Evolutionary conservation across 2,888 invertebrate species (phyloP), one percentile per base, ranked within the genome.

Genomic region (Poecilobothrus nobilitatus): DNA sequence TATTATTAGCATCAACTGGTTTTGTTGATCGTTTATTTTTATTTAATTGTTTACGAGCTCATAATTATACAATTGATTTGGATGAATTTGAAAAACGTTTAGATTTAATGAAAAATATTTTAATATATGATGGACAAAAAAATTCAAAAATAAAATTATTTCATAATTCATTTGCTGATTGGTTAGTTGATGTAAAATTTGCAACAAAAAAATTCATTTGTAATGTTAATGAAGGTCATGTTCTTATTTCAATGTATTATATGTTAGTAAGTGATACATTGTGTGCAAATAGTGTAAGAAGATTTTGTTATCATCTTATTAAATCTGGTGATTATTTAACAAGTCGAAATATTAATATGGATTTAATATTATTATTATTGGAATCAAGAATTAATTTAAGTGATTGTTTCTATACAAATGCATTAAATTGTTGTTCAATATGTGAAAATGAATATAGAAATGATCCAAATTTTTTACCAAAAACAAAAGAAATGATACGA

Each of bases 141-240:
- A 33, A 34, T 20, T 44, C 53, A 18, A 73, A 71, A 69, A 71
- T 82, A n/a, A 81, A 81, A 72, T 85, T 96, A 65, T 96, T 97
- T 83, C 97, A 97, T 81, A 94, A 94, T 79, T 95, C 95, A 71
- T 97, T 97, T 81, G 92, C 95, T 33, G 91, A 92, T 78, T 97
- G 97, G 97, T 83, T 97, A 73, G 83, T 94, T 68, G 97, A 97
- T 80, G 96, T 97, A n/a, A 97, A 97, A 81, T 96, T 97, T 78
- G 96, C 97, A 80, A 97, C 97, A 2, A 91, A 95, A 74, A 92
- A 95, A 75, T 97, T 95, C 81, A 85, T 97, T 72, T 97, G 95
- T 80, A 89, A 90, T 73, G 89, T 92, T 10, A 85, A 88, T 67
- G 92, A 94, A 74, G 97, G 97, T 0, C 96, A 97, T 80, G 91